Evolutionary conservation across 2,113 vertebrate species (phyloP).

Genomic region (Gulo gulo): DNA sequence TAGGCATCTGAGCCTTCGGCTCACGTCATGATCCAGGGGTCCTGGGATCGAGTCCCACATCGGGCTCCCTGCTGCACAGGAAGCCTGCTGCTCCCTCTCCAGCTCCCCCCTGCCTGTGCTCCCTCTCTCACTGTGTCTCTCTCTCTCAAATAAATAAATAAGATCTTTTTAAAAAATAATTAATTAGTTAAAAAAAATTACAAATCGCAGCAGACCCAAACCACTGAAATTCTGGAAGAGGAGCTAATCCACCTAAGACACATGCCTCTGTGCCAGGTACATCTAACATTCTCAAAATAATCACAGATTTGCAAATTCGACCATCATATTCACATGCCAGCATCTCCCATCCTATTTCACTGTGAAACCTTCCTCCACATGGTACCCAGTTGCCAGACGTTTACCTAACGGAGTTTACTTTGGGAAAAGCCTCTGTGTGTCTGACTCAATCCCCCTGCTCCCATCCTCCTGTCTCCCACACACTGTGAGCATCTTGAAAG

Average conservation of each 20-base stretch:
- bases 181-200: background rate
- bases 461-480: background rate
- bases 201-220: background rate
- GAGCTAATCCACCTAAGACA: background rate
- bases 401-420: fast-evolving
- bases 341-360: background rate
- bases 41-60: no score
- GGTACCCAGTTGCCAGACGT: fast-evolving
- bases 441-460: background rate
- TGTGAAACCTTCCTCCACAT: background rate
- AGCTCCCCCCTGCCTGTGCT: no score
- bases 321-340: fast-evolving
- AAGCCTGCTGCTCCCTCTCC: no score
- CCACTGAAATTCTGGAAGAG: background rate
- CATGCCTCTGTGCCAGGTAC: background rate
- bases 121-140: no score
- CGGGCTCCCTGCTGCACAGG: no score
- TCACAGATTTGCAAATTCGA: background rate
- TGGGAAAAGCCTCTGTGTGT: background rate
- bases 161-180: no score
- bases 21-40: no score
- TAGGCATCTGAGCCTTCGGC: no score
- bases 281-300: background rate
- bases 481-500: background rate
- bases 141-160: no score